Evolutionary conservation across 2,888 invertebrate species (phyloP).

Genomic region (Margaritifera margaritifera): DNA sequence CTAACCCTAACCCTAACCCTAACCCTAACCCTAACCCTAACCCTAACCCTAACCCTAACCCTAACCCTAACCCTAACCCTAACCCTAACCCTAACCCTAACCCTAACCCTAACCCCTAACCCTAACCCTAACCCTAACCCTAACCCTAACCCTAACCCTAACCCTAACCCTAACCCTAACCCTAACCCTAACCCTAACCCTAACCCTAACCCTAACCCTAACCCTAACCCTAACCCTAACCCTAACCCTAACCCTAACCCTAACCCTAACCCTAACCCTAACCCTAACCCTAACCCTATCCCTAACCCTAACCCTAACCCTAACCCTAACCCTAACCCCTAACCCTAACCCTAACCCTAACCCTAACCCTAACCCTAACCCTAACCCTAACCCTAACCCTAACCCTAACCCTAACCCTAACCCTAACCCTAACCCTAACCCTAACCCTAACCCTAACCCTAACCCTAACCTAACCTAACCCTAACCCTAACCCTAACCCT

Average conservation of each 20-base stretch:
- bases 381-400: slow-evolving; percentile 37
- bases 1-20: slow-evolving; percentile 34
- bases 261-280: slow-evolving; percentile 29
- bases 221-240: slow-evolving; percentile 22
- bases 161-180: slow-evolving; percentile 28
- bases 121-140: slow-evolving; percentile 15
- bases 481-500: slow-evolving; percentile 40
- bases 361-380: slow-evolving; percentile 37
- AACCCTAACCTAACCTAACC: slow-evolving; percentile 23
- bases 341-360: slow-evolving; percentile 13
- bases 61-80: slow-evolving; percentile 29
- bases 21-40: slow-evolving; percentile 22
- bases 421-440: slow-evolving; percentile 27
- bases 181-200: slow-evolving; percentile 31
- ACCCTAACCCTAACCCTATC: slow-evolving; percentile 25
- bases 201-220: slow-evolving; percentile 24
- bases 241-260: slow-evolving; percentile 31
- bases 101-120: slow-evolving; percentile 19
- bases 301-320: slow-evolving; percentile 33
- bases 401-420: slow-evolving; percentile 25
- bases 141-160: slow-evolving; percentile 23
- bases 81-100: slow-evolving; percentile 28
- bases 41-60: slow-evolving; percentile 18
- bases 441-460: slow-evolving; percentile 22
- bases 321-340: slow-evolving; percentile 33